Evolutionary conservation across 2,888 invertebrate species (phyloP), one percentile per base, ranked within the genome.

Genomic region (Pedicia rivosa): DNA sequence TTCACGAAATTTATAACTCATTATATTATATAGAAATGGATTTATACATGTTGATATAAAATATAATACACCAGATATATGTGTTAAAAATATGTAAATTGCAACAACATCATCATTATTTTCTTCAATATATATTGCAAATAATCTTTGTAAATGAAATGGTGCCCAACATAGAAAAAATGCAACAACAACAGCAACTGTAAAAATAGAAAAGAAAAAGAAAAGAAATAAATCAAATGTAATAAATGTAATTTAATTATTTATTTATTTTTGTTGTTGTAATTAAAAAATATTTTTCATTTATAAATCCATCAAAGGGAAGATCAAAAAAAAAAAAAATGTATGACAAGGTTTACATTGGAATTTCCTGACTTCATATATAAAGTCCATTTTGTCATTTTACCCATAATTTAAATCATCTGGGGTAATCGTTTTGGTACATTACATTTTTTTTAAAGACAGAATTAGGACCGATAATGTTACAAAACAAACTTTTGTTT

Each of bases 21-120:
- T 88, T 37, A 90, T 81, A 59, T 91, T 84, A 63, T 94, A 94
- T 25, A 92, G 71, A 43, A 92, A 70, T 0, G 94, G 92, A 59
- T 94, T 94, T 53, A 92, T 79, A 50, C 86, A 87, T 9, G 92
- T 87, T 6, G 90, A 90, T 47, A 91, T 59, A 61, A 87, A 94
- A 66, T 92, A 92, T 41, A 90, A 72, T 1, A 92, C 73, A 0
- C 92, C 92, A 1, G 88, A 90, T 24, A 78, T 67, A 57, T 91
- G 84, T 40, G 54, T 62, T 53, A 62, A 16, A 29, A 29, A 15
- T n/a, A 16, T 14, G n/a, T 29, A 29, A 29, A 29, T 29, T 1
- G 15, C 29, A 15, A 29, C 15, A 16, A 15, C 7, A 15, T 29
- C 16, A 29, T 29, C 29, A 29, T 41, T 42, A 47, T 20, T 46